Evolutionary conservation across 2,797 vertebrate genomes (phyloP), one percentile per base, ranked within the genome.

Genomic region (Fundulus diaphanus): DNA sequence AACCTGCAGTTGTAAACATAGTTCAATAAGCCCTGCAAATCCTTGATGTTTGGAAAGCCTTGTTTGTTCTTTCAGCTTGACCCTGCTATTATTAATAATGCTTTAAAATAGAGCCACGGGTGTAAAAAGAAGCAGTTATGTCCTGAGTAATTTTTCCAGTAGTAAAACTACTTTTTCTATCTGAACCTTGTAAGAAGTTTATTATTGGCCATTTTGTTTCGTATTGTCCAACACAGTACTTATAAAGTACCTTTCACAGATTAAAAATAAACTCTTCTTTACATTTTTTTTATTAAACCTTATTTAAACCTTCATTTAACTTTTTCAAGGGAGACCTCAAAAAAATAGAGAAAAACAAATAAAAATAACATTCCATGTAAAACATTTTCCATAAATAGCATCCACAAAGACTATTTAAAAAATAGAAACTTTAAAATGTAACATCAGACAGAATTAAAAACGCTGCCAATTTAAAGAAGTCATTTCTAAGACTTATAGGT

Each of bases 1-100:
- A 77, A 82, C 74, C 78, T 86, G 1, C 77, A 77, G 80, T 90
- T 82, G 77, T 89, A 93, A 91, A 94, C 81, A 92, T 92, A 92
- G 89, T 84, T 65, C 74, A 70, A 31, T 90, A 93, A 93, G 73
- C 87, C 73, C 68, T 68, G 48, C 80, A 91, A 93, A 91, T 90
- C 90, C 84, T 72, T 74, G 74, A 87, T 79, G 82, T 88, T 87
- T 85, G 68, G 8, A 74, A 72, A 85, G 35, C 20, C 33, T 51
- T 59, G 65, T 22, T 72, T 74, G 37, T 48, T 67, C 13, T n/a
- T 1, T 27, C 40, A 42, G 49, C 65, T 79, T 82, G 70, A 80
- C 70, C 33, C 40, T 40, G 22, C 24, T 42, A 71, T 35, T 44
- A 72, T 72, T 82, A 49, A 75, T 77, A 27, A 16, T 15, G 6